Percentiles rank a stretch among this genome's conserved stretches.
phyloP scores from a whole-genome alignment of 2,113 vertebrate species.

The Phocoena sinus region DNA sequence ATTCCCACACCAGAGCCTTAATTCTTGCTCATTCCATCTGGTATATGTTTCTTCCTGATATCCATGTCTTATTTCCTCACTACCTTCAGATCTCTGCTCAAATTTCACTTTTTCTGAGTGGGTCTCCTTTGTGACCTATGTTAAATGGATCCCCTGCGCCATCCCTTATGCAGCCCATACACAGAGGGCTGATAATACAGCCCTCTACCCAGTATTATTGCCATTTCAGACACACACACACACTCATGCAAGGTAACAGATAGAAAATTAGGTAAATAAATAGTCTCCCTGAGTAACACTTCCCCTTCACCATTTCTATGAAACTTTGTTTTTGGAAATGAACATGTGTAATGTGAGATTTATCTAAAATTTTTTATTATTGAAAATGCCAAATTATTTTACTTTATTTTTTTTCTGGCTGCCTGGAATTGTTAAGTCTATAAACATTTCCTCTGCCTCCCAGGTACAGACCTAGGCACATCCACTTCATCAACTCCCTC shows the following conservation, averaged over 20 bases:
- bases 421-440: background rate
- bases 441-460: background rate
- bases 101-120: background rate
- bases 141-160: background rate
- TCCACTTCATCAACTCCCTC: no score
- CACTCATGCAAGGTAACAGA: background rate
- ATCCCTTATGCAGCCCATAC: background rate
- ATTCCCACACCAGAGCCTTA: background rate
- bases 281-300: background rate
- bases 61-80: background rate
- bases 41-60: background rate
- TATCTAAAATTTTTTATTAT: background rate
- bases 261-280: background rate
- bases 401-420: background rate
- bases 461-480: fast-evolving
- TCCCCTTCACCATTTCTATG: background rate
- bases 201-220: background rate
- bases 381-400: background rate
- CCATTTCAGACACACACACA: background rate
- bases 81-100: background rate
- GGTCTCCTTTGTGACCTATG: background rate
- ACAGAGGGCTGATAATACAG: background rate
- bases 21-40: background rate
- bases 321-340: background rate
- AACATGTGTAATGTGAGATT: background rate